phyloP scores from a whole-genome alignment of 2,888 invertebrate species.

The Dynastes grantii region DNA sequence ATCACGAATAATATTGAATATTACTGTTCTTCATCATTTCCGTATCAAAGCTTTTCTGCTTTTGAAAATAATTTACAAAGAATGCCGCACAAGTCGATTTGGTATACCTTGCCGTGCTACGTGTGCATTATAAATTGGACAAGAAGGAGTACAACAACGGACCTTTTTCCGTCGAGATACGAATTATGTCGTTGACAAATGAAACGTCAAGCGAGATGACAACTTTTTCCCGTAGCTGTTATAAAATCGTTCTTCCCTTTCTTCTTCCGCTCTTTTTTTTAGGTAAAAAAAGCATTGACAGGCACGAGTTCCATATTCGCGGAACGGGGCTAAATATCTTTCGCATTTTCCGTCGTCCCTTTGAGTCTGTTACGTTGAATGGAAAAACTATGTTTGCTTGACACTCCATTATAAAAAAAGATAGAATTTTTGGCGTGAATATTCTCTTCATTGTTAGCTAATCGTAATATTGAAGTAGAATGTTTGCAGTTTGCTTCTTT shows the following conservation, averaged over 20 bases:
- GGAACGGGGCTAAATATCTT: not conserved
- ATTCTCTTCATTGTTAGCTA: too few species aligned
- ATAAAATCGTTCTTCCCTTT: constrained; percentile 10
- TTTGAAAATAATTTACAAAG: too few species aligned
- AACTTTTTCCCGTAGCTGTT: constrained; percentile 27
- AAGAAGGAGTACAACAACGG: not conserved
- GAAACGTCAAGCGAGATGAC: constrained; percentile 31
- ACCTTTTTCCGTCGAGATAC: constrained; percentile 1
- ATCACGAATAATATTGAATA: too few species aligned
- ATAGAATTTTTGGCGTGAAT: too few species aligned
- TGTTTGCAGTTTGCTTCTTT: too few species aligned
- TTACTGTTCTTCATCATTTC: too few species aligned
- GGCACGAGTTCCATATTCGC: not conserved
- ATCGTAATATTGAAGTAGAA: too few species aligned
- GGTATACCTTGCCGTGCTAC: not conserved
- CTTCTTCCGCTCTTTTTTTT: not conserved
- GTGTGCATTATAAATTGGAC: constrained; percentile 4
- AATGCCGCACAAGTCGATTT: not conserved
- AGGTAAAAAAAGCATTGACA: not conserved
- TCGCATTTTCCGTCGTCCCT: not conserved
- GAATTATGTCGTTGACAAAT: constrained; percentile 31
- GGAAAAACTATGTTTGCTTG: too few species aligned
- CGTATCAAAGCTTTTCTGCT: too few species aligned
- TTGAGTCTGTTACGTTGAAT: too few species aligned
- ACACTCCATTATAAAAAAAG: too few species aligned